phyloP scores from a whole-genome alignment of 1,140 invertebrate species.

The Pseudomyrmex sp. region DNA sequence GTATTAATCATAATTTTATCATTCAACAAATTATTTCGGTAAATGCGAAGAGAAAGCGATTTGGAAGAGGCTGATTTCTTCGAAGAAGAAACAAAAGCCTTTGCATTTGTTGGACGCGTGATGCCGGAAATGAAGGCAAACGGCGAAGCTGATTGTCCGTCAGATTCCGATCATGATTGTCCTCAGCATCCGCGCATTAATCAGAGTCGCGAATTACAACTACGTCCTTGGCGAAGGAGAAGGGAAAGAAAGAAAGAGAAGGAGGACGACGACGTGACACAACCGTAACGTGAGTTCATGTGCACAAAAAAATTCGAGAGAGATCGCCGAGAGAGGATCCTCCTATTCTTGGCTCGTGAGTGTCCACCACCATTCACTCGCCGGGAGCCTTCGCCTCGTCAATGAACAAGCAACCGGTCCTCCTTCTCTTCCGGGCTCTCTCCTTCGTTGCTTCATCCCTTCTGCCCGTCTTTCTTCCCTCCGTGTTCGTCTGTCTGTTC shows the following conservation, averaged over 20 bases:
- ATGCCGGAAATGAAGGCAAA: constrained; percentile 49
- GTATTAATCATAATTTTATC: constrained; percentile 49
- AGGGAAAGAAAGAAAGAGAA: background rate
- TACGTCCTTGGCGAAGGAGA: background rate
- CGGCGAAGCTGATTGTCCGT: constrained; percentile 22
- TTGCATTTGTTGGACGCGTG: constrained; percentile 34
- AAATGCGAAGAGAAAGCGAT: background rate
- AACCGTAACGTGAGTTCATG: constrained; percentile 47
- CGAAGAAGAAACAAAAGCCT: constrained; percentile 18
- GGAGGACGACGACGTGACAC: constrained; percentile 54
- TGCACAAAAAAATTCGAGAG: constrained; percentile 50
- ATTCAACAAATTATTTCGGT: constrained; percentile 1
- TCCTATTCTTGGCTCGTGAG: constrained; percentile 19
- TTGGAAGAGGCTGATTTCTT: background rate
- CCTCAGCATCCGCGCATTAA: constrained; percentile 54
- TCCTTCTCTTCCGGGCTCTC: constrained; percentile 57
- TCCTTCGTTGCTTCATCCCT: constrained; percentile 23
- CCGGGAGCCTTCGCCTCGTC: constrained; percentile 50
- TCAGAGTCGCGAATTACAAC: constrained; percentile 48
- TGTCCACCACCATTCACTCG: constrained; percentile 60
- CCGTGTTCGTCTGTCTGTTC: constrained; percentile 24
- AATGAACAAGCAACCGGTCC: constrained; percentile 69
- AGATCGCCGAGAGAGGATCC: constrained; percentile 26
- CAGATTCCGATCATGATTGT: constrained; percentile 50
- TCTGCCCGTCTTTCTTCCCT: background rate